Conservation (phyloP, 2,113 vertebrate genomes). For the Sapayoa aenigma region DNA sequence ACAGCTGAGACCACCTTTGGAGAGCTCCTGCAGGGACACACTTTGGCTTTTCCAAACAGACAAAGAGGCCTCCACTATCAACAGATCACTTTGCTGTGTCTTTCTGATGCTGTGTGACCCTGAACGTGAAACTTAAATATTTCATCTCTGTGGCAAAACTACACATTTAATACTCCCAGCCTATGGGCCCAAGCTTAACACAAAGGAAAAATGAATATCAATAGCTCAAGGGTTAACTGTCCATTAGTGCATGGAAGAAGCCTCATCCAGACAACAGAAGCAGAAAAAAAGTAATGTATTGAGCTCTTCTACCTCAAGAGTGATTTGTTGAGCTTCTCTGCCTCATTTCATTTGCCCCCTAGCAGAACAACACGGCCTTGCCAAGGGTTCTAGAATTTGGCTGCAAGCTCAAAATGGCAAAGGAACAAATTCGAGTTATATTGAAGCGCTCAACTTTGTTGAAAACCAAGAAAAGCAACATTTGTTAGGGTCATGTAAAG, state of each 20-base stretch:
- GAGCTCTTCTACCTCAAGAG: background rate
- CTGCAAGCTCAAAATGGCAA: background rate
- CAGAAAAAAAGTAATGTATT: background rate
- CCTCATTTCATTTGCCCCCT: background rate
- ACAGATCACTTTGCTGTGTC: background rate
- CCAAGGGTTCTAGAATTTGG: background rate
- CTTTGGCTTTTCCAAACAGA: background rate
- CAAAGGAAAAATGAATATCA: fast-evolving
- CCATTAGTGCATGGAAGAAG: background rate
- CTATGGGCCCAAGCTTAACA: background rate
- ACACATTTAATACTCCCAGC: background rate
- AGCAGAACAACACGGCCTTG: background rate
- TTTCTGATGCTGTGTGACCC: background rate
- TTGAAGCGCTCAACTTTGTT: background rate
- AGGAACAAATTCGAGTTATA: background rate
- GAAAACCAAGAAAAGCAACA: background rate
- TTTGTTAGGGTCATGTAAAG: background rate
- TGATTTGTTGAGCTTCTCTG: background rate
- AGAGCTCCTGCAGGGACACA: fast-evolving
- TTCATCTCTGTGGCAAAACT: background rate
- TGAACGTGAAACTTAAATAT: background rate
- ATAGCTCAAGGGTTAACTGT: background rate
- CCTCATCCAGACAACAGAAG: background rate
- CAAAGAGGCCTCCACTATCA: background rate
- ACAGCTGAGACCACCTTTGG: background rate